Percentiles rank a stretch among this genome's conserved stretches.
phyloP scores from a whole-genome alignment of 2,888 invertebrate species.

The Lycia hirtaria region DNA sequence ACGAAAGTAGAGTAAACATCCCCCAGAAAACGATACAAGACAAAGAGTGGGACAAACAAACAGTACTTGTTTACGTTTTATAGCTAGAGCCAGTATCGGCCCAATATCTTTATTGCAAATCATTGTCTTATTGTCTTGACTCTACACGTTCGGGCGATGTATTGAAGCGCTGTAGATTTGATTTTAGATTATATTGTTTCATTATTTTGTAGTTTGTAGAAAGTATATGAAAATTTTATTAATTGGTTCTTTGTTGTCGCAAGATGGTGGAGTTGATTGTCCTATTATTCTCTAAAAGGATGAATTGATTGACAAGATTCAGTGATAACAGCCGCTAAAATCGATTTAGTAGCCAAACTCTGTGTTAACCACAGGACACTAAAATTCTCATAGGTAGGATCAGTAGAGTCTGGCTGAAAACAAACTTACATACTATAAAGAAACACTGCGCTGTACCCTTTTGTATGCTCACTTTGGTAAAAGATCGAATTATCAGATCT shows the following conservation, averaged over 20 bases:
- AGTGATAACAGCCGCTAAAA: too few species aligned
- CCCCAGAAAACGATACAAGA: slow-evolving; percentile 38
- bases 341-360: too few species aligned
- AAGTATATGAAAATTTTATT: neutral
- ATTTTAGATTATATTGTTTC: neutral
- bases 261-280: too few species aligned
- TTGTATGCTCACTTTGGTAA: too few species aligned
- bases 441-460: too few species aligned
- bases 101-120: slow-evolving; percentile 35
- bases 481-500: too few species aligned
- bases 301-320: too few species aligned
- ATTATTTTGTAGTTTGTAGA: neutral
- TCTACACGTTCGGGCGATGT: slow-evolving; percentile 4
- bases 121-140: slow-evolving; percentile 24
- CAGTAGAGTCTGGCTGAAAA: too few species aligned
- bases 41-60: slow-evolving; percentile 43
- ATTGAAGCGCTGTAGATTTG: neutral
- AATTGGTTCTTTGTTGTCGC: neutral
- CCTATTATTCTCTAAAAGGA: too few species aligned
- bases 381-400: too few species aligned
- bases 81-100: slow-evolving; percentile 25
- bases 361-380: too few species aligned
- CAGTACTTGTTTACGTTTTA: slow-evolving; percentile 35
- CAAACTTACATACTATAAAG: too few species aligned
- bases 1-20: slow-evolving; percentile 36